A percentile compares a stretch with the other conserved stretches of the same genome.
Evolutionary conservation across 2,888 invertebrate species (phyloP).

Genomic region (Pterobdella sp.): DNA sequence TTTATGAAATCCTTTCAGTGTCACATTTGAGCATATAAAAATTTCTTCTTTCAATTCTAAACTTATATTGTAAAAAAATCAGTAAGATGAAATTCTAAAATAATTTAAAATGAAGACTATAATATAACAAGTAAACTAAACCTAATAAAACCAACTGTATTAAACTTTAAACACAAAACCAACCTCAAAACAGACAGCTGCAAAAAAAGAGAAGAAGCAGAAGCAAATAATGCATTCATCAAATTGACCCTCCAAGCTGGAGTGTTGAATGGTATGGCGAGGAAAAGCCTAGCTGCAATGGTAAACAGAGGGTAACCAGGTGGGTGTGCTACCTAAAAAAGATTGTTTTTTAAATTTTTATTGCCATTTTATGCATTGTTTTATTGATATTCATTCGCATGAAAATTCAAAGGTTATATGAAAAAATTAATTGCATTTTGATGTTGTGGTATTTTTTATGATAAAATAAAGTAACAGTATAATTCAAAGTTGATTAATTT

Average conservation of each 20-base stretch:
- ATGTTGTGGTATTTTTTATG: too few relatives aligned
- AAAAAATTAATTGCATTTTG: neutral
- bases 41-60: too few relatives aligned
- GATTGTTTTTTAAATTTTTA: too few relatives aligned
- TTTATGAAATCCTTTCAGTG: too few relatives aligned
- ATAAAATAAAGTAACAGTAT: too few relatives aligned
- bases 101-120: too few relatives aligned
- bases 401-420: neutral
- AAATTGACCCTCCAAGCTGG: constrained; percentile 47
- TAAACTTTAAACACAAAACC: neutral
- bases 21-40: too few relatives aligned
- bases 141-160: neutral
- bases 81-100: too few relatives aligned
- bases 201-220: constrained; percentile 40
- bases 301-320: constrained; percentile 50
- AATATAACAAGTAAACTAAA: too few relatives aligned
- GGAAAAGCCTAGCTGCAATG: constrained; percentile 40
- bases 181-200: constrained; percentile 41
- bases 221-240: constrained; percentile 42
- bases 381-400: neutral
- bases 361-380: neutral
- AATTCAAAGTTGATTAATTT: too few relatives aligned
- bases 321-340: constrained; percentile 47
- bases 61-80: too few relatives aligned
- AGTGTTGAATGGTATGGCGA: constrained; percentile 42